These are phyloP conservation scores for Magallana ariakensis DNA, from an alignment of 1,140 invertebrate species.

Conservation along the genomic window DNA sequence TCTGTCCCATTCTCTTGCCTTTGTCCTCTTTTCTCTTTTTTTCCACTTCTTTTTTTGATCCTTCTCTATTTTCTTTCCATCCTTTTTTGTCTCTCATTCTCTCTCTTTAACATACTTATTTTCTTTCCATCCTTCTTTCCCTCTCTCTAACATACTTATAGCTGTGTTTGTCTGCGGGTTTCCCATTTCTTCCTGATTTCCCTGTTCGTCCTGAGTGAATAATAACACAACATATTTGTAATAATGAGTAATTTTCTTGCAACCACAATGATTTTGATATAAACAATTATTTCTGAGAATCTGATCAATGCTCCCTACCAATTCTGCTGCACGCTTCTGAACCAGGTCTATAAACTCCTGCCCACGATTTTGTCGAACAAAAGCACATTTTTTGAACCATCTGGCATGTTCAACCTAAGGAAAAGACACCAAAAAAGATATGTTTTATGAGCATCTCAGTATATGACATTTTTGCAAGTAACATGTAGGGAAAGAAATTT, in stretches of 20 bases:
- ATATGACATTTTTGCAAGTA: not conserved
- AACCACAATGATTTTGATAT: too few relatives aligned
- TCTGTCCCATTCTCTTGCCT: too few relatives aligned
- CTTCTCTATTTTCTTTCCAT: too few relatives aligned
- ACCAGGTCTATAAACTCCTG: not conserved
- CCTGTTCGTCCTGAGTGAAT: not conserved
- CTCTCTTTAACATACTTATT: too few relatives aligned
- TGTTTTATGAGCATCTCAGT: not conserved
- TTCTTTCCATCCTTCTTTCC: too few relatives aligned
- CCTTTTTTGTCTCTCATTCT: too few relatives aligned
- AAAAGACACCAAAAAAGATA: not conserved
- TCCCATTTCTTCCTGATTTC: not conserved
- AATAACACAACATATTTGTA: not conserved
- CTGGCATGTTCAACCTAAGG: constrained; percentile 60
- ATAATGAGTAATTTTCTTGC: too few relatives aligned
- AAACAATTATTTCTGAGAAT: too few relatives aligned
- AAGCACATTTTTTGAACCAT: constrained; percentile 59
- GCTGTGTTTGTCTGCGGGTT: not conserved
- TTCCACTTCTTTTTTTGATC: too few relatives aligned
- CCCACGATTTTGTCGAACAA: constrained; percentile 18
- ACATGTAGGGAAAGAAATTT: too few relatives aligned
- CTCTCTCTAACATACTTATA: not conserved
- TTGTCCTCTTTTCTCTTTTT: too few relatives aligned
- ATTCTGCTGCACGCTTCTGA: not conserved
- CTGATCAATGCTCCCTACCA: not conserved